Conservation (phyloP, 2,113 vertebrate species). For the Tursiops truncatus region DNA sequence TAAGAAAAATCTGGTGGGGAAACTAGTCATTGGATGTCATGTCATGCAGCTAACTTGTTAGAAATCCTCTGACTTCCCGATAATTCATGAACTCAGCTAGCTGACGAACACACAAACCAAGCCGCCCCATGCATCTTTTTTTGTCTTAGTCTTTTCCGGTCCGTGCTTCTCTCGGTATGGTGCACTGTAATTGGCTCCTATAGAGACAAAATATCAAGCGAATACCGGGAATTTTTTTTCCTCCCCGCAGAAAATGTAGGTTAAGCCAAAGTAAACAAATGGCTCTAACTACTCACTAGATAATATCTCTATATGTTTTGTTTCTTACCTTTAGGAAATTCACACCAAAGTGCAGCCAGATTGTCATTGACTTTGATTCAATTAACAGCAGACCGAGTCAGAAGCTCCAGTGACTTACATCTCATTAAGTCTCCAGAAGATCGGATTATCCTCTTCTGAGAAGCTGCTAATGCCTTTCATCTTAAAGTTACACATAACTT, state of each 20-base stretch:
- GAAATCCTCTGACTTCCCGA: slow-evolving; percentile 80
- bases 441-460: slow-evolving; percentile 77
- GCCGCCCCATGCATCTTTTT: slow-evolving; percentile 78
- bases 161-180: slow-evolving; percentile 78
- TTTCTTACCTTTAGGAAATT: slow-evolving; percentile 86
- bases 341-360: slow-evolving; percentile 87
- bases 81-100: slow-evolving; percentile 82
- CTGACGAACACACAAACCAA: slow-evolving; percentile 65
- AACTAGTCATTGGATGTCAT: slow-evolving; percentile 65
- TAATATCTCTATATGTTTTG: slow-evolving; percentile 64
- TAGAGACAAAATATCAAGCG: slow-evolving; percentile 73
- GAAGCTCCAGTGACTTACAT: slow-evolving; percentile 80
- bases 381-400: slow-evolving; percentile 85
- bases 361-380: slow-evolving; percentile 92
- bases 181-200: slow-evolving; percentile 84
- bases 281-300: slow-evolving; percentile 69
- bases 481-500: slow-evolving; percentile 81
- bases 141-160: slow-evolving; percentile 81
- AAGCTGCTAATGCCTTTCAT: slow-evolving; percentile 81
- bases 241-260: slow-evolving; percentile 70
- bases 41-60: slow-evolving; percentile 78
- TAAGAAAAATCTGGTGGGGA: slow-evolving; percentile 65
- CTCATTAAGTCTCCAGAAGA: slow-evolving; percentile 77
- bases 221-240: slow-evolving; percentile 68
- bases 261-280: slow-evolving; percentile 81